A percentile compares a stretch with the other conserved stretches of the same genome.
phyloP scores from a whole-genome alignment of 2,888 invertebrate species.

The Eupithecia dodoneata region DNA sequence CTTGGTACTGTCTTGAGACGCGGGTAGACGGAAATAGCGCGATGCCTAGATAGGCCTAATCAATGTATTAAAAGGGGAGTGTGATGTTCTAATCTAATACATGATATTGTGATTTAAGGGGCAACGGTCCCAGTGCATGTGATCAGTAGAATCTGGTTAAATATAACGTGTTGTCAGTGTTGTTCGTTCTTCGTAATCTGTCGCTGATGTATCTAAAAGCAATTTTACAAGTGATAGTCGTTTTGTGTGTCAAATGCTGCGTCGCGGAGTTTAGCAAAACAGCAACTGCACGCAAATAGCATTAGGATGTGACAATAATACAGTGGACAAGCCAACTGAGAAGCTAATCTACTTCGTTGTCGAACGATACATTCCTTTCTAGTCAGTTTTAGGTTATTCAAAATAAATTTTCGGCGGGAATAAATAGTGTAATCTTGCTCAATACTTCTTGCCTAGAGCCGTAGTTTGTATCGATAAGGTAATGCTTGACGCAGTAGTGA shows the following conservation, averaged over 20 bases:
- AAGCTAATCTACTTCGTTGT: constrained; percentile 66
- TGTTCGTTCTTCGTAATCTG: constrained; percentile 24
- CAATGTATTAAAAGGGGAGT: constrained; percentile 26
- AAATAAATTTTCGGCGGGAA: constrained; percentile 59
- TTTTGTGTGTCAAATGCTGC: constrained; percentile 34
- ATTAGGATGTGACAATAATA: constrained; percentile 80
- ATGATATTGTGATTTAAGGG: constrained; percentile 34
- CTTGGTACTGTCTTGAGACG: constrained; percentile 30
- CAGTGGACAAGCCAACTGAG: constrained; percentile 72
- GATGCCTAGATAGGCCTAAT: constrained; percentile 40
- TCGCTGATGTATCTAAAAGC: constrained; percentile 34
- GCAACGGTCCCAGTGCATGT: constrained; percentile 35
- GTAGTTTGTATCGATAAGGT: constrained; percentile 56
- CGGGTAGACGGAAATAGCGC: constrained; percentile 23
- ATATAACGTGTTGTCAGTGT: constrained; percentile 27
- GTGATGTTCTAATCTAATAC: constrained; percentile 34
- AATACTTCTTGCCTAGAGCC: constrained; percentile 75
- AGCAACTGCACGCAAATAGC: constrained; percentile 61
- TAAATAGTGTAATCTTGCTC: constrained; percentile 74
- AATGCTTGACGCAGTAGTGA: constrained; percentile 73
- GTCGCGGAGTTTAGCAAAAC: constrained; percentile 51
- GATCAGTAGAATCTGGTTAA: constrained; percentile 36
- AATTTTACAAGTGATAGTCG: constrained; percentile 23
- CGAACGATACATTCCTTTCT: constrained; percentile 79
- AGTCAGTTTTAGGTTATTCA: constrained; percentile 68